Percentiles rank a stretch among this genome's conserved stretches.
These are phyloP conservation scores for Oceanites oceanicus DNA, from an alignment of 2,113 vertebrate genomes.

Conservation along the genomic window DNA sequence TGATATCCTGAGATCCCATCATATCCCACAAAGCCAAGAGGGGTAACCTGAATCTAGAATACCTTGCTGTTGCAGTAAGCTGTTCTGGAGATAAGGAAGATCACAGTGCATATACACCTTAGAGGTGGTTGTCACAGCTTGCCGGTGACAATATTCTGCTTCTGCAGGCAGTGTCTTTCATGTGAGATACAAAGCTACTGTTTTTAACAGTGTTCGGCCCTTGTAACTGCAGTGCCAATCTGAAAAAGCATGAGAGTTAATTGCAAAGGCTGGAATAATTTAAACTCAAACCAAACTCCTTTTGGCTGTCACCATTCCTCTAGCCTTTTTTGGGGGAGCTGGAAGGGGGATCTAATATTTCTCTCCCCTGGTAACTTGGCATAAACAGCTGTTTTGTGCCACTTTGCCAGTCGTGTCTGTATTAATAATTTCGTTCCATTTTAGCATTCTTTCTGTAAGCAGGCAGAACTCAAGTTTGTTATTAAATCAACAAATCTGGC, in stretches of 20 bases:
- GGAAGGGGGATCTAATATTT: background rate
- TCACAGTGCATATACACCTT: no score
- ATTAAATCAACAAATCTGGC: background rate
- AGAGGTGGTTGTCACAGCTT: background rate
- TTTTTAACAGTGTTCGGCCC: background rate
- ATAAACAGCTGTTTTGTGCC: background rate
- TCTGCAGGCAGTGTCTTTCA: background rate
- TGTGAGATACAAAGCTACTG: background rate
- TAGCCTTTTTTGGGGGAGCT: fast-evolving
- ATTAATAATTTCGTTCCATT: background rate
- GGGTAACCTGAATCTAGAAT: background rate
- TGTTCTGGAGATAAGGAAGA: background rate
- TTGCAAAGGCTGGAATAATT: background rate
- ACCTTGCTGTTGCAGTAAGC: background rate
- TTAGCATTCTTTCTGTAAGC: background rate
- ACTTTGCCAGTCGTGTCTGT: background rate
- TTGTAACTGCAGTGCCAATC: background rate
- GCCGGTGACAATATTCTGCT: background rate
- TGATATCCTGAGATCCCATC: background rate
- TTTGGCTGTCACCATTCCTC: background rate
- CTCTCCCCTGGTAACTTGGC: background rate
- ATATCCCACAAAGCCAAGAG: background rate
- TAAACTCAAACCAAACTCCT: background rate
- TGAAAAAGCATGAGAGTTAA: background rate
- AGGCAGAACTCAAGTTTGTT: background rate